These are phyloP conservation scores for Hofmannophila pseudospretella DNA, from an alignment of 2,888 invertebrate genomes.

Conservation along the genomic window DNA sequence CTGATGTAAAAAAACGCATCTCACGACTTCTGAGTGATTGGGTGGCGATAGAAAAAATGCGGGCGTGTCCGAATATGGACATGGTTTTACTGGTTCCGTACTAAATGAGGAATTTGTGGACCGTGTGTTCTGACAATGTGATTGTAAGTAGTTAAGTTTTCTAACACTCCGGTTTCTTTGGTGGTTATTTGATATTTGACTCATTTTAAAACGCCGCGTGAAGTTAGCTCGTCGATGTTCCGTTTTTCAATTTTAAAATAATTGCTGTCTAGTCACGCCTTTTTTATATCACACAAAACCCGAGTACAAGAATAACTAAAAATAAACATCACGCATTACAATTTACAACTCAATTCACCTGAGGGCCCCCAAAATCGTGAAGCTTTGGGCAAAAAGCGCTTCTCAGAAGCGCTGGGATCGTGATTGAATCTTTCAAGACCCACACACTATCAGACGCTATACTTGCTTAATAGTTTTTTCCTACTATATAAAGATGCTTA, in stretches of 20 bases:
- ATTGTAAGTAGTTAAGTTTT: too few species aligned
- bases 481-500: constrained; percentile 37
- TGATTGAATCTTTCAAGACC: constrained; percentile 69
- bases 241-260: too few species aligned
- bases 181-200: too few species aligned
- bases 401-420: constrained; percentile 60
- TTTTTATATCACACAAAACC: too few species aligned
- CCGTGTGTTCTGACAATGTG: too few species aligned
- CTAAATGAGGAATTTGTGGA: constrained; percentile 7
- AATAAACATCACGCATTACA: not conserved
- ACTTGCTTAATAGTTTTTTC: constrained; percentile 42
- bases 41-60: constrained; percentile 45
- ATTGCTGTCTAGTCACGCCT: too few species aligned
- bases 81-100: constrained; percentile 25
- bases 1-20: constrained; percentile 52
- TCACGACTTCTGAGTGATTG: constrained; percentile 65
- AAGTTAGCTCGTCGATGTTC: too few species aligned
- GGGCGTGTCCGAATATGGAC: constrained; percentile 25
- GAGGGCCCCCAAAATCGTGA: constrained; percentile 48
- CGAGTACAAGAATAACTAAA: too few species aligned
- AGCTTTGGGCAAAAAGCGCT: constrained; percentile 45
- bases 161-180: too few species aligned
- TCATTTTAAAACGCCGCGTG: too few species aligned
- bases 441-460: constrained; percentile 39
- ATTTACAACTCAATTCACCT: constrained; percentile 18